Evolutionary conservation across 2,888 invertebrate species (phyloP).

Genomic region (Amphipyra berbera): DNA sequence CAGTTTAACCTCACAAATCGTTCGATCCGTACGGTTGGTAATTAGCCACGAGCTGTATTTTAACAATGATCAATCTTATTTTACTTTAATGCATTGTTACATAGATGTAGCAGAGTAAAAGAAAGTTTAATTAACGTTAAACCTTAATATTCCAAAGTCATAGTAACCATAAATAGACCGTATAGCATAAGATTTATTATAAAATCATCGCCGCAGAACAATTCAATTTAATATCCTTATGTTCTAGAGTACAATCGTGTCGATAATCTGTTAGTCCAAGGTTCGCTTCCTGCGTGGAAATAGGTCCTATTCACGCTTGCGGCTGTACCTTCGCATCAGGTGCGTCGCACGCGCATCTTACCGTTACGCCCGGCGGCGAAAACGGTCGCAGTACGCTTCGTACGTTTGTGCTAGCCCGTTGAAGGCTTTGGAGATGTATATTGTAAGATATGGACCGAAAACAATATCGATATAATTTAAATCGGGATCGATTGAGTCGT

Average conservation of each 20-base stretch:
- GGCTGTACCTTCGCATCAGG: constrained; percentile 74
- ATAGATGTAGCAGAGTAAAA: too few species aligned
- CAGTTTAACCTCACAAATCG: too few species aligned
- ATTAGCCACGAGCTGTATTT: too few species aligned
- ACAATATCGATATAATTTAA: neutral
- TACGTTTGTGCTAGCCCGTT: constrained; percentile 17
- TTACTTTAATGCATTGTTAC: too few species aligned
- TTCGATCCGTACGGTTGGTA: too few species aligned
- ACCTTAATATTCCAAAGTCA: too few species aligned
- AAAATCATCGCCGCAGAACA: constrained; percentile 38
- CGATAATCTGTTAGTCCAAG: constrained; percentile 59
- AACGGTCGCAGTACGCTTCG: constrained; percentile 58
- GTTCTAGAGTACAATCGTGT: constrained; percentile 56
- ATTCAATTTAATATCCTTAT: constrained; percentile 49
- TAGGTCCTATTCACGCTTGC: constrained; percentile 59
- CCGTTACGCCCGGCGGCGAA: constrained; percentile 79
- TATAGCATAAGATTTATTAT: constrained; percentile 2
- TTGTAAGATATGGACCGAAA: constrained; percentile 46
- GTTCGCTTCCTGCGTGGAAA: constrained; percentile 58
- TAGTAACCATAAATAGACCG: too few species aligned
- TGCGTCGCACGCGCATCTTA: constrained; percentile 74
- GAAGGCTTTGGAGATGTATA: constrained; percentile 32
- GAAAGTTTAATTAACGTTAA: too few species aligned
- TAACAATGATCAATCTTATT: too few species aligned
- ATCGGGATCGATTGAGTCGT: neutral